Evolutionary conservation across 2,888 invertebrate species (phyloP), one percentile per base, ranked within the genome.

Genomic region (Nebria salina): DNA sequence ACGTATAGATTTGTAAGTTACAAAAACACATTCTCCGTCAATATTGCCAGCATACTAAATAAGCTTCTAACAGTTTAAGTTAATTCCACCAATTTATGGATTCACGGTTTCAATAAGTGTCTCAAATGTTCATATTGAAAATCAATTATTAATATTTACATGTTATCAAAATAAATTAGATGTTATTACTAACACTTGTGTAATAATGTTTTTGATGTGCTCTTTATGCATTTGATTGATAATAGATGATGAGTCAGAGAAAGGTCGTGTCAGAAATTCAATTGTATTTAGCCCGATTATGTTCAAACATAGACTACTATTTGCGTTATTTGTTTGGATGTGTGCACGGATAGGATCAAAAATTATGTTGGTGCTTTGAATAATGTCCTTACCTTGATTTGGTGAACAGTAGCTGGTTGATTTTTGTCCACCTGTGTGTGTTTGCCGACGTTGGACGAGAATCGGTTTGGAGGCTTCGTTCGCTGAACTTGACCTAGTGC

Each of bases 401-500:
- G 83, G 84, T 20, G 83, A 73, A 25, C 82, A 75, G 65, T 82
- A 83, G 75, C 87, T 85, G 81, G 87, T 87, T 72, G 89, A 85
- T 82, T 88, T 89, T 74, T 85, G 86, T 83, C 90, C 89, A 83
- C 91, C 92, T 82, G 92, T 90, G 85, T 91, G 91, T 66, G 91
- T 92, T 85, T 91, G 92, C n/a, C 93, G 90, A 74, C 93, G 90
- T 82, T 92, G 90, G 70, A 91, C 86, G 81, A 91, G 89, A 82
- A 91, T 91, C 0, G 94, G 93, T 86, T 93, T 93, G 41, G 94
- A 92, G 75, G 93, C 91, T 87, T 95, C 95, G 72, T 92, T 93
- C 9, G 93, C 93, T 41, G 94, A 94, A 65, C 93, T 93, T 76
- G 94, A 94, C 82, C 94, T 90, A 84, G 90, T 91, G 84, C 94